phyloP scores from a whole-genome alignment of 64 coral and sea anemone species.

The Dendrophyllia cribrosa region DNA sequence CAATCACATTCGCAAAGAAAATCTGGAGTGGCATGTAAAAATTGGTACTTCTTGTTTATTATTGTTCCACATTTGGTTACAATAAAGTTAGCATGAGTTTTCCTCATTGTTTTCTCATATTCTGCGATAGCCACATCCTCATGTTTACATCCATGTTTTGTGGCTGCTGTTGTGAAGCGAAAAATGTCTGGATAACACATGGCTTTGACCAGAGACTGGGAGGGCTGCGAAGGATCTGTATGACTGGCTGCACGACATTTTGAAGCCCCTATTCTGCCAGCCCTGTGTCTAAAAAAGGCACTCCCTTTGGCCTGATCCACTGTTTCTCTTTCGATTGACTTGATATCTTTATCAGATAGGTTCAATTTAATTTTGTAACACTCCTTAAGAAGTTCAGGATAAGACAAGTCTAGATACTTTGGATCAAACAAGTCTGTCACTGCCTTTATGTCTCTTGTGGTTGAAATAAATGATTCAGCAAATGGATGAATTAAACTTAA shows the following conservation, averaged over 20 bases:
- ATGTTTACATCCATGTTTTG: constrained; percentile 61
- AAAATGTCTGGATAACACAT: constrained; percentile 56
- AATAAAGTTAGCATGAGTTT: not conserved
- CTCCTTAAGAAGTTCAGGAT: constrained; percentile 15
- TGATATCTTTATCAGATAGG: constrained; percentile 2
- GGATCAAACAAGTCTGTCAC: constrained; percentile 30
- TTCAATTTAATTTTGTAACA: not conserved
- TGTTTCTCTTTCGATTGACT: constrained; percentile 39
- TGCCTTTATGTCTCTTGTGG: not conserved
- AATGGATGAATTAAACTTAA: constrained; percentile 10
- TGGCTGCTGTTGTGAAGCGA: constrained; percentile 12
- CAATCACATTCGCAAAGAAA: constrained; percentile 21
- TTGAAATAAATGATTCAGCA: constrained; percentile 26
- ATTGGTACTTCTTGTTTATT: constrained; percentile 11
- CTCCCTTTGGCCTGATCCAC: constrained; percentile 16
- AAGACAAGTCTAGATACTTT: not conserved
- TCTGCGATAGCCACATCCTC: not conserved
- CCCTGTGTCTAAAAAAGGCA: constrained; percentile 36
- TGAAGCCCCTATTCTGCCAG: constrained; percentile 48
- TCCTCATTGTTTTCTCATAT: constrained; percentile 43
- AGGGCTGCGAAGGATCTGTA: constrained; percentile 39
- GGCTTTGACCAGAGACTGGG: constrained; percentile 51
- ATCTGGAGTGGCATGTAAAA: constrained; percentile 55
- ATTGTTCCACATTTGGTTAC: constrained; percentile 20
- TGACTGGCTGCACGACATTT: not conserved